Conservation (phyloP, 2,888 invertebrate species). For the Pecten maximus region DNA sequence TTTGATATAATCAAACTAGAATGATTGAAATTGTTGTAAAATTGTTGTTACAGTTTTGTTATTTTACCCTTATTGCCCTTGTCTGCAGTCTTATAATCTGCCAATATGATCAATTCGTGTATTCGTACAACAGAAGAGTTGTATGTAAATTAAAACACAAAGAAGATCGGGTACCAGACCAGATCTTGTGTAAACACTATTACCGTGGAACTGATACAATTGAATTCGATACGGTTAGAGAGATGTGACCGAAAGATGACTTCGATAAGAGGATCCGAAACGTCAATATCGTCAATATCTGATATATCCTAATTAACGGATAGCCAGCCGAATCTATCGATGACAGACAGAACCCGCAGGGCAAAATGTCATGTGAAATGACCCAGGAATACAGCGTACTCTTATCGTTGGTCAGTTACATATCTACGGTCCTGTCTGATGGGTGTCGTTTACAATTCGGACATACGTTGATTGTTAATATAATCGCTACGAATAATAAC, state of each 20-base stretch:
- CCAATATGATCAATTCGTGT: background rate
- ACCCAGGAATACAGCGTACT: background rate
- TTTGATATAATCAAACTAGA: no score
- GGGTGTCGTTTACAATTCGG: background rate
- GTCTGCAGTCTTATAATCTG: background rate
- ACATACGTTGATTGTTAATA: background rate
- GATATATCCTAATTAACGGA: constrained; percentile 13
- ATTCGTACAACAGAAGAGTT: background rate
- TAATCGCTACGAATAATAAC: constrained; percentile 31
- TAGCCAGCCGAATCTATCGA: background rate
- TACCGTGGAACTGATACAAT: background rate
- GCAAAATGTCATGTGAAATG: constrained; percentile 22
- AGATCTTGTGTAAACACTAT: background rate
- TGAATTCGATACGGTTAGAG: background rate
- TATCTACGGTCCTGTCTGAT: background rate
- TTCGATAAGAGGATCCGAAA: background rate
- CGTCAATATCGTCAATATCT: background rate
- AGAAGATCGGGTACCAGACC: background rate
- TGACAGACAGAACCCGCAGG: background rate
- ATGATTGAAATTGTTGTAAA: no score
- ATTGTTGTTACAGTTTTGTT: background rate
- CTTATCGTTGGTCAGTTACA: background rate
- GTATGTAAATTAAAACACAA: background rate
- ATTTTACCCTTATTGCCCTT: background rate
- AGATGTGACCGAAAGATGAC: background rate